Evolutionary conservation across 2,797 vertebrate species (phyloP).

Genomic region (Bradypus variegatus): DNA sequence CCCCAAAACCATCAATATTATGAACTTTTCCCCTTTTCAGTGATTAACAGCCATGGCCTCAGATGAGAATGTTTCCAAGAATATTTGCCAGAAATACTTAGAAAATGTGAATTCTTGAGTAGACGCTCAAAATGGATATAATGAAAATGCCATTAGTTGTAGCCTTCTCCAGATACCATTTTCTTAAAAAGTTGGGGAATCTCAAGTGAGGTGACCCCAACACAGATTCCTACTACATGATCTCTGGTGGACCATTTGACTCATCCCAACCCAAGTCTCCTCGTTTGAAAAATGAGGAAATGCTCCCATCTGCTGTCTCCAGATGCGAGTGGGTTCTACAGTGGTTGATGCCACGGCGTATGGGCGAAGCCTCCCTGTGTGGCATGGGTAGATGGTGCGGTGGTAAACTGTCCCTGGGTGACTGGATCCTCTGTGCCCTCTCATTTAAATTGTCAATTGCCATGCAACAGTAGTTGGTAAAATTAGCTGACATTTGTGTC

Average conservation of each 20-base stretch:
- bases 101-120: neutral
- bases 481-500: no score
- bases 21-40: neutral
- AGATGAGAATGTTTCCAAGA: neutral
- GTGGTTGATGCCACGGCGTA: accelerated
- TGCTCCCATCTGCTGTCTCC: neutral
- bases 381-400: no score
- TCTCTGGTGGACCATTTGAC: neutral
- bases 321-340: neutral
- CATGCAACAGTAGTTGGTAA: accelerated
- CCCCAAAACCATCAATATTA: accelerated
- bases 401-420: no score
- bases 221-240: neutral
- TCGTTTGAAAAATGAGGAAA: neutral
- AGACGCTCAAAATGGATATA: neutral
- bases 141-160: neutral
- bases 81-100: neutral
- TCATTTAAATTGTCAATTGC: neutral
- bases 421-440: no score
- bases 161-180: neutral
- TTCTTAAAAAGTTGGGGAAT: neutral
- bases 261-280: neutral
- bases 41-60: neutral
- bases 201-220: neutral
- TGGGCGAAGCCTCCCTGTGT: no score